Percentiles rank a stretch among this genome's conserved stretches.
Evolutionary conservation across 2,113 vertebrate genomes (phyloP).

Genomic region (Hyla sarda): DNA sequence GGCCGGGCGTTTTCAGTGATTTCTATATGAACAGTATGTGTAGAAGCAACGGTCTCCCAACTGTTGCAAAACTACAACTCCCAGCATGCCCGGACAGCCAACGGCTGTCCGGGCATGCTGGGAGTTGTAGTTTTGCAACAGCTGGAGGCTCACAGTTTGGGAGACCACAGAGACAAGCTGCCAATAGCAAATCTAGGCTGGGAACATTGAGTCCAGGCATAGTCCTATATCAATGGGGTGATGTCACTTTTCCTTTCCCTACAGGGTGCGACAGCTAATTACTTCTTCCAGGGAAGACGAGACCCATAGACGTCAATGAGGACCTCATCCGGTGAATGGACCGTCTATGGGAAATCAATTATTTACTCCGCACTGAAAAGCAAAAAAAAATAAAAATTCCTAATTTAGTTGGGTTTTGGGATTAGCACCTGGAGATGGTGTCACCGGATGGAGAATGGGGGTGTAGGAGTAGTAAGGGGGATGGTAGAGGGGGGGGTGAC

Average conservation of each 20-base stretch:
- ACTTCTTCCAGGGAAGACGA: not conserved
- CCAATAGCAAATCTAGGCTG: not conserved
- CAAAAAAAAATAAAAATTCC: too few relatives aligned
- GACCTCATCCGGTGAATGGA: not conserved
- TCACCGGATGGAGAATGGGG: not conserved
- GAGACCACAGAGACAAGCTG: too few relatives aligned
- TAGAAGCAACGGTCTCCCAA: too few relatives aligned
- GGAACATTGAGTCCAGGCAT: not conserved
- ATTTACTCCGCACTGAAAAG: not conserved
- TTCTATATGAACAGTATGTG: too few relatives aligned
- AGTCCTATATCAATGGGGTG: not conserved
- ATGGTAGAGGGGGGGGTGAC: slow-evolving; percentile 69
- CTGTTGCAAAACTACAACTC: too few relatives aligned
- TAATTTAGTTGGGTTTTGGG: slow-evolving; percentile 11
- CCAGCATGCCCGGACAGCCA: too few relatives aligned
- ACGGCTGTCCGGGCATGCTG: too few relatives aligned
- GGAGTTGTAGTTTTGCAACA: too few relatives aligned
- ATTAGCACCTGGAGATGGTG: slow-evolving; percentile 24
- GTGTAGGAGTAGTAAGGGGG: not conserved
- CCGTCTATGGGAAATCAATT: not conserved
- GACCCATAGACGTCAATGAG: not conserved
- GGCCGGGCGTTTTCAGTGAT: too few relatives aligned
- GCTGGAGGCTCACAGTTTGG: too few relatives aligned
- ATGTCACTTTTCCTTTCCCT: not conserved
- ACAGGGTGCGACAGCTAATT: slow-evolving; percentile 7